Percentiles rank a stretch among this genome's conserved stretches.
phyloP scores from a whole-genome alignment of 2,888 invertebrate genomes.

The Leptura quadrifasciata region DNA sequence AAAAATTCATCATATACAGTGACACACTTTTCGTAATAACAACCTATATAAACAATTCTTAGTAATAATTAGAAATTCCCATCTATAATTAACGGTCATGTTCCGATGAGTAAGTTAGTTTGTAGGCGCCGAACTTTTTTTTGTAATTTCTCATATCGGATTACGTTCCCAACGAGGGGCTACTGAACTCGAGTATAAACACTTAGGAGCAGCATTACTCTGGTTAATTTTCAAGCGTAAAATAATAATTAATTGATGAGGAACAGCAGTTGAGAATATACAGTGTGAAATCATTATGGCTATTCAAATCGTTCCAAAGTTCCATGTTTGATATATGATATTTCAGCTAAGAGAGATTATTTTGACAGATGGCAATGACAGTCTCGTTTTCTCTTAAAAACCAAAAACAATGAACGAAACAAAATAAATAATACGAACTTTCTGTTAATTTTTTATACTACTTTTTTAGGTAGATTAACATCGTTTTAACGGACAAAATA shows the following conservation, averaged over 20 bases:
- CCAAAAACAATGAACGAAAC: too few species aligned
- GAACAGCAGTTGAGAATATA: not conserved
- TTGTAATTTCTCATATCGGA: not conserved
- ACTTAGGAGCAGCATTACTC: not conserved
- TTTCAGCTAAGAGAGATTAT: too few species aligned
- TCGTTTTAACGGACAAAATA: too few species aligned
- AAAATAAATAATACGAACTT: too few species aligned
- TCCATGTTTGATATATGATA: too few species aligned
- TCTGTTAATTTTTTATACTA: too few species aligned
- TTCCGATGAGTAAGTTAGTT: conserved; percentile 15
- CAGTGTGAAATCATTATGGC: not conserved
- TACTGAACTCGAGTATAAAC: conserved; percentile 9
- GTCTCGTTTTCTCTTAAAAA: too few species aligned
- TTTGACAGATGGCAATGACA: too few species aligned
- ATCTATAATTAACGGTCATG: not conserved
- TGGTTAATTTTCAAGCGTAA: conserved; percentile 3
- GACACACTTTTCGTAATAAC: not conserved
- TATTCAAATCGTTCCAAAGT: too few species aligned
- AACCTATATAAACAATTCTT: not conserved
- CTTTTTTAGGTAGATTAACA: too few species aligned
- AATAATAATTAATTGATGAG: not conserved
- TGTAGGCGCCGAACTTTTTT: conserved; percentile 24
- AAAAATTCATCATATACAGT: not conserved
- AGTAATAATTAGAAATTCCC: not conserved
- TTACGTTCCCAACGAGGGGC: conserved; percentile 11